Percentiles rank a stretch among this genome's conserved stretches.
phyloP scores from a whole-genome alignment of 1,140 invertebrate species.

The Aphaenogaster floridana region DNA sequence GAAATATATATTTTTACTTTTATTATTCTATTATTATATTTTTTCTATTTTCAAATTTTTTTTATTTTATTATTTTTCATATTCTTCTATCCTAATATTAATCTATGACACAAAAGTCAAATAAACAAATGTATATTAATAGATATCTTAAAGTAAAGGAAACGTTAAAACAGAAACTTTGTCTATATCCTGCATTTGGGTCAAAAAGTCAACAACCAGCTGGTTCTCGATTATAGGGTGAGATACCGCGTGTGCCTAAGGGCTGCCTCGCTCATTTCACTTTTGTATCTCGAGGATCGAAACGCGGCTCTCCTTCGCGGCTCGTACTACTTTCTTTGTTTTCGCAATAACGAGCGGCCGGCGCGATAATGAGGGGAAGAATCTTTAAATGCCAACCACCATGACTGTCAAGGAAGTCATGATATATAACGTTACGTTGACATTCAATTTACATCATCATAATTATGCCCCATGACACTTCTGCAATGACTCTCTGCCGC shows the following conservation, averaged over 20 bases:
- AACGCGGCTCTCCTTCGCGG: slow-evolving; percentile 6
- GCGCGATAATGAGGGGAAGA: slow-evolving; percentile 53
- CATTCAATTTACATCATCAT: slow-evolving; percentile 42
- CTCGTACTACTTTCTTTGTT: slow-evolving; percentile 30
- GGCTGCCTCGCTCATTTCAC: neutral
- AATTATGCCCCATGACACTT: slow-evolving; percentile 34
- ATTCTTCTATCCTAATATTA: neutral
- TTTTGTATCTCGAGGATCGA: slow-evolving; percentile 16
- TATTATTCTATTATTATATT: neutral
- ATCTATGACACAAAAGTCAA: neutral
- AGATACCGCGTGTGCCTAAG: slow-evolving; percentile 13
- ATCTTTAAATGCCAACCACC: slow-evolving; percentile 49
- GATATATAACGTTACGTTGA: slow-evolving; percentile 57
- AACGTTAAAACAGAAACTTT: neutral
- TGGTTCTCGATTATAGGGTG: neutral
- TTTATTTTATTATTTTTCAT: neutral
- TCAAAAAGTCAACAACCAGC: slow-evolving; percentile 11
- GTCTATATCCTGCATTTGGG: neutral
- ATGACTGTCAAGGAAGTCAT: slow-evolving; percentile 48
- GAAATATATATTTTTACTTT: neutral
- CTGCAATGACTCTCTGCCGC: neutral
- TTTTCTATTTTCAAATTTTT: neutral
- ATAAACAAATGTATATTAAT: neutral
- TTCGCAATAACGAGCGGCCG: slow-evolving; percentile 25
- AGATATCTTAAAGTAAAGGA: neutral